Evolutionary conservation across 2,113 vertebrate genomes (phyloP).

Genomic region (Nyctereutes procyonoides): DNA sequence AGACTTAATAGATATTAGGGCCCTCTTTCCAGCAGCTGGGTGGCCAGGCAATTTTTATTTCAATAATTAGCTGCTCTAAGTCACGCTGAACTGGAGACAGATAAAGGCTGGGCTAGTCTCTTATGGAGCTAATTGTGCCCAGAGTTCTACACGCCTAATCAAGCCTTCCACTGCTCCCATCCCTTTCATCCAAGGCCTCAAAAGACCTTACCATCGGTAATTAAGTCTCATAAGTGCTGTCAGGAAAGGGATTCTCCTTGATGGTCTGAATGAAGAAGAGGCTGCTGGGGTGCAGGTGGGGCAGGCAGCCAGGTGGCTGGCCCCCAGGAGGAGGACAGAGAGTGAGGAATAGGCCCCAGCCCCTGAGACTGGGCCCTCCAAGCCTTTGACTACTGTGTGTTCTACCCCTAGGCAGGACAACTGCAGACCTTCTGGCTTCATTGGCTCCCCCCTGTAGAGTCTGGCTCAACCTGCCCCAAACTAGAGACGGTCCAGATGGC

Average conservation of each 20-base stretch:
- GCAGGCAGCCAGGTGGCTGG: background rate
- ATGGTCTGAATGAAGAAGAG: background rate
- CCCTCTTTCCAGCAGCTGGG: conserved; percentile 70
- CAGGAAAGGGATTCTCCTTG: conserved; percentile 67
- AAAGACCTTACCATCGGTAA: conserved; percentile 61
- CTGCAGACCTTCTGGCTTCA: background rate
- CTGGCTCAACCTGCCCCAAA: background rate
- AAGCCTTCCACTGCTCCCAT: conserved; percentile 46
- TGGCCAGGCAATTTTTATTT: conserved; percentile 78
- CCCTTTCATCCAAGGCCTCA: conserved; percentile 73
- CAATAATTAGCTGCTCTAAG: conserved; percentile 73
- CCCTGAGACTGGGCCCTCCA: background rate
- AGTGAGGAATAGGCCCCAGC: rapidly evolving
- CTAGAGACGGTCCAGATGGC: background rate
- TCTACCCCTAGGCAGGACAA: background rate
- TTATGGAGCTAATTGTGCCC: conserved; percentile 71
- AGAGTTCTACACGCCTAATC: conserved; percentile 67
- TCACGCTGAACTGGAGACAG: conserved; percentile 74
- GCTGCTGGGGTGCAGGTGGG: background rate
- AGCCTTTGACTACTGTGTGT: background rate
- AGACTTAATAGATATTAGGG: conserved; percentile 68
- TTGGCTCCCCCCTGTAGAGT: background rate
- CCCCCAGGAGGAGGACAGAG: background rate
- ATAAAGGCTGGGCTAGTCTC: conserved; percentile 76
- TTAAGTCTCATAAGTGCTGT: conserved; percentile 61